Base-by-base conservation (phyloP, 2,113 vertebrate species). In the Ancistrus triradiatus region DNA sequence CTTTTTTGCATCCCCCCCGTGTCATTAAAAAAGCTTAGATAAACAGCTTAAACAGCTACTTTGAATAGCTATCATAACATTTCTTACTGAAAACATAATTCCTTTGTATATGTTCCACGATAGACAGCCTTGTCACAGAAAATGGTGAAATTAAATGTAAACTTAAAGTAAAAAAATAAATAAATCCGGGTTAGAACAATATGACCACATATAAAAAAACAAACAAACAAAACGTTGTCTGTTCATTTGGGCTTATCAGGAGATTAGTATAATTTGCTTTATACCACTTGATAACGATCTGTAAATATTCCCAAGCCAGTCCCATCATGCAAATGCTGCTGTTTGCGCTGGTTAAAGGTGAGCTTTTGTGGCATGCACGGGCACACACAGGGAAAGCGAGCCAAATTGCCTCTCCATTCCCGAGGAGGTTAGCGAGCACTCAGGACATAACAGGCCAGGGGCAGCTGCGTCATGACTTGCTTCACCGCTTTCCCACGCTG, bases 271-370 rank as follows among this genome's bases (percentile, higher is more conserved):
- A n/a, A n/a, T n/a, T n/a, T n/a, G n/a, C n/a, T n/a, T 5, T 3
- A 42, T 42, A 40, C 11, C 13, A n/a, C 13, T 14, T n/a, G 38
- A 42, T 42, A 21, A 27, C 7, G 24, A 63, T 52, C 52, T 67
- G 51, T 62, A 66, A 47, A 58, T 59, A 59, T 62, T 68, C 46
- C 37, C 21, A 38, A 51, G 47, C 33, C 60, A 48, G 70, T 63
- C 56, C 61, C 22, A 33, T 46, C 52, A 71, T 75, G 68, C 68
- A 75, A 71, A 71, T 68, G 40, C 28, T 27, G 46, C 60, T 55
- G 57, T 73, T 71, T 68, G 48, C 59, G 62, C 58, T 59, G 19
- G 42, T 55, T 66, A 60, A 60, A 65, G 42, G 48, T 37, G 21
- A 22, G 3, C 50, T 56, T 58, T 33, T 44, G 44, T 46, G 55